Conservation (phyloP, 2,888 invertebrate species). For the Pelosia muscerda region DNA sequence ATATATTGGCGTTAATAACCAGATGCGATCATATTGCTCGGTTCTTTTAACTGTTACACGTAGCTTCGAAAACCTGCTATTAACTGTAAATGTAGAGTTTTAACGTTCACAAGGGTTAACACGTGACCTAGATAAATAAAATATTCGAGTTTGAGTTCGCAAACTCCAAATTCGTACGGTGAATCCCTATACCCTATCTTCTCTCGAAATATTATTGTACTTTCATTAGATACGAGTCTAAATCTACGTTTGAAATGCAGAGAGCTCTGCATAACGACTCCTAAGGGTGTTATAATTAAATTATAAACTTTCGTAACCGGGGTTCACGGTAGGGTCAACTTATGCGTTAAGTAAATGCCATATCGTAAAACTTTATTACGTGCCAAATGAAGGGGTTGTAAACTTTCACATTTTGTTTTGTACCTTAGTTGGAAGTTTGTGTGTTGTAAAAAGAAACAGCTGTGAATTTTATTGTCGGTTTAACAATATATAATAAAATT, state of each 20-base stretch:
- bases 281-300: constrained; percentile 84
- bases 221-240: constrained; percentile 43
- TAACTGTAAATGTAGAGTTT: background rate
- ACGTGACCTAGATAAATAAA: constrained; percentile 4
- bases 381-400: constrained; percentile 84
- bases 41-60: background rate
- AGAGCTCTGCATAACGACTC: constrained; percentile 70
- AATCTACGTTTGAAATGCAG: constrained; percentile 53
- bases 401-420: constrained; percentile 78
- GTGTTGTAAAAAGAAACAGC: constrained; percentile 64
- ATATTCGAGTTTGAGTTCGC: background rate
- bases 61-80: background rate
- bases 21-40: background rate
- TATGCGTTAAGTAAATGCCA: constrained; percentile 79
- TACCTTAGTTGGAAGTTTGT: constrained; percentile 68
- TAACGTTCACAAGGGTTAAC: background rate
- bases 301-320: constrained; percentile 81
- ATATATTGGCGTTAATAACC: too few species aligned
- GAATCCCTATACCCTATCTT: background rate
- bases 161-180: background rate
- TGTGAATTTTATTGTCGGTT: constrained; percentile 32
- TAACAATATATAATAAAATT: constrained; percentile 41
- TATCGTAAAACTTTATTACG: constrained; percentile 85
- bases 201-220: constrained; percentile 31
- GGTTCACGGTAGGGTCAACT: constrained; percentile 77